phyloP scores from a whole-genome alignment of 2,888 invertebrate genomes.

The Branchipolynoe longqiensis region DNA sequence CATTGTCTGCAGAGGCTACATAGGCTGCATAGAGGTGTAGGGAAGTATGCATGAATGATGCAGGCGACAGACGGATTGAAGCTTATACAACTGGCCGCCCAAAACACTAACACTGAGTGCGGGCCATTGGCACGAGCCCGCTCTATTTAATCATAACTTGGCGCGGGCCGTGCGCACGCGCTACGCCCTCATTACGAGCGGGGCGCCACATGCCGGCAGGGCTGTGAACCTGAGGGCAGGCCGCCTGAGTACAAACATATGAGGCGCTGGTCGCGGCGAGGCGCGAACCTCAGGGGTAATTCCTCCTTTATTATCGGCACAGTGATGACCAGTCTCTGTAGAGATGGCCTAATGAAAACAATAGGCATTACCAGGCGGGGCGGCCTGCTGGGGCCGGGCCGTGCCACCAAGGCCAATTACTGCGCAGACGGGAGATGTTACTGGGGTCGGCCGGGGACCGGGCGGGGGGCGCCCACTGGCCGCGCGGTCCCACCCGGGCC shows the following conservation, averaged over 20 bases:
- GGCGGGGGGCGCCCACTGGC: constrained; percentile 6
- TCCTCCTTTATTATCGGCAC: constrained; percentile 53
- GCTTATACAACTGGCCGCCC: constrained; percentile 2
- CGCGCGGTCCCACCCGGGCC: constrained; percentile 17
- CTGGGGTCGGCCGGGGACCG: constrained; percentile 29
- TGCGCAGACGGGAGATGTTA: neutral
- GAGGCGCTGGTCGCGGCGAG: neutral
- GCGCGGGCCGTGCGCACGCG: neutral
- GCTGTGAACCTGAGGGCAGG: neutral
- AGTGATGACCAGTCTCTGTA: constrained; percentile 44
- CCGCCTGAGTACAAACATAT: constrained; percentile 38
- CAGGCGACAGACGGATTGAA: neutral
- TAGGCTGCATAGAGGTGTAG: no score
- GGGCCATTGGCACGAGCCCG: neutral
- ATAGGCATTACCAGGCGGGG: constrained; percentile 45
- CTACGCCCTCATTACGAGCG: constrained; percentile 1
- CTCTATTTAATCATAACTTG: constrained; percentile 45
- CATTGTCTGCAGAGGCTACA: no score
- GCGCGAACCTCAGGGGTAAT: constrained; percentile 55
- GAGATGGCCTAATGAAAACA: constrained; percentile 57
- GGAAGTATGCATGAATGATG: neutral
- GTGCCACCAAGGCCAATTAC: constrained; percentile 43
- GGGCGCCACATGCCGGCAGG: neutral
- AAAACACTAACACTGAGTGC: constrained; percentile 26
- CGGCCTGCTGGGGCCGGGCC: neutral